Percentiles rank a stretch among this genome's conserved stretches.
phyloP scores from a whole-genome alignment of 2,113 vertebrate genomes.

The Dissostichus mawsoni region DNA sequence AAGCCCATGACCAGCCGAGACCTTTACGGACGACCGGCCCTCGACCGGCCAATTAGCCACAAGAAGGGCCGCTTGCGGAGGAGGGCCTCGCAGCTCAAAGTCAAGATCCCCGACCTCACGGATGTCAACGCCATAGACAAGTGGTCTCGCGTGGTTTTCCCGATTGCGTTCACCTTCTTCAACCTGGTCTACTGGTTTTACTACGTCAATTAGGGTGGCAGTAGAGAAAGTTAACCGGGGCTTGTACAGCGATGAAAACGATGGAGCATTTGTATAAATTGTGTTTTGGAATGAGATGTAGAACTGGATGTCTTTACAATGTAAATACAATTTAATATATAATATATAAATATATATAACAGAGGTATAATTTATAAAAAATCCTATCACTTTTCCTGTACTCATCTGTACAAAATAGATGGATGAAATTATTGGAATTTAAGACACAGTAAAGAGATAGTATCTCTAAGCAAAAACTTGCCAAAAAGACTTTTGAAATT shows the following conservation, averaged over 20 bases:
- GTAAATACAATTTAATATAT: constrained; percentile 78
- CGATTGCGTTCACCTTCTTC: constrained; percentile 93
- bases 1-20: constrained; percentile 88
- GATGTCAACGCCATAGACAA: constrained; percentile 97
- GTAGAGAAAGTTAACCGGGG: not conserved
- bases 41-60: constrained; percentile 86
- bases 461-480: constrained; percentile 56
- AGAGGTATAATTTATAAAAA: constrained; percentile 73
- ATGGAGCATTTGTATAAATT: constrained; percentile 56
- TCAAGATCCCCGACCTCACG: constrained; percentile 96
- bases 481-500: constrained; percentile 54
- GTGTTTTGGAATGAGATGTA: constrained; percentile 48
- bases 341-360: constrained; percentile 52
- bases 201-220: constrained; percentile 89
- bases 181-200: constrained; percentile 98
- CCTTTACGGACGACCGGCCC: constrained; percentile 83
- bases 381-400: constrained; percentile 66
- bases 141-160: constrained; percentile 96
- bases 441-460: constrained; percentile 41
- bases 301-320: constrained; percentile 66
- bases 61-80: constrained; percentile 88
- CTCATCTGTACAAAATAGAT: constrained; percentile 63
- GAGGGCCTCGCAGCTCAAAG: constrained; percentile 92
- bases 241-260: constrained; percentile 47
- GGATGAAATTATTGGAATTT: constrained; percentile 52